phyloP scores from a whole-genome alignment of 2,113 vertebrate genomes.

The Centropus unirufus region DNA sequence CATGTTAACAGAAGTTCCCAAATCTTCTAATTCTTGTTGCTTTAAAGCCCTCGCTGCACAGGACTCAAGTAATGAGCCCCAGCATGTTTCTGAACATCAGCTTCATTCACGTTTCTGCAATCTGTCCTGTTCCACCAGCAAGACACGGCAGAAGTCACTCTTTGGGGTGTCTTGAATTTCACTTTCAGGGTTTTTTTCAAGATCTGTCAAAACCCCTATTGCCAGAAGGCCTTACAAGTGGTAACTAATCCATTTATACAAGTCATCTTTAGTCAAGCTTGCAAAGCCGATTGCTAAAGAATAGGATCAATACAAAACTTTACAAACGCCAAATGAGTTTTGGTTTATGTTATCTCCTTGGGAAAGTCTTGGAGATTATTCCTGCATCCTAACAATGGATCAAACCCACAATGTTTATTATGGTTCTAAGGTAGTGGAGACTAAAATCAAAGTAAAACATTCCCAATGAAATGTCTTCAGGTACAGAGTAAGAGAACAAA shows the following conservation, averaged over 20 bases:
- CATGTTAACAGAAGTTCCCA: background rate
- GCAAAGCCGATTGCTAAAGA: background rate
- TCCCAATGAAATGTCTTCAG: background rate
- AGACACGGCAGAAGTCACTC: background rate
- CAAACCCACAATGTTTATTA: background rate
- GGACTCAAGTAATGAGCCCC: background rate
- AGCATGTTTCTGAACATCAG: background rate
- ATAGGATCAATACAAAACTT: background rate
- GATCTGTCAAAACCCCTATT: background rate
- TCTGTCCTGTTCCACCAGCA: background rate
- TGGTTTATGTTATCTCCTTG: background rate
- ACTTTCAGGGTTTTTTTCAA: background rate
- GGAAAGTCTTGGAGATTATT: background rate
- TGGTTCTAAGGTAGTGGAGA: background rate
- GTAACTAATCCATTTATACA: background rate
- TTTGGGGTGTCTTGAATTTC: background rate
- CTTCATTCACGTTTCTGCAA: background rate
- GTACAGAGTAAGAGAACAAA: background rate
- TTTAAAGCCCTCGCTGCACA: background rate
- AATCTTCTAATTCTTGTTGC: background rate
- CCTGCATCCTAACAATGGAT: background rate
- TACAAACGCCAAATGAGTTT: background rate
- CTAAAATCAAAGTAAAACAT: background rate
- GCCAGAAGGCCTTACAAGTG: background rate
- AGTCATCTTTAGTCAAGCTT: background rate